Evolutionary conservation across 2,113 vertebrate genomes (phyloP), one percentile per base, ranked within the genome.

Genomic region (Noturus placidus): DNA sequence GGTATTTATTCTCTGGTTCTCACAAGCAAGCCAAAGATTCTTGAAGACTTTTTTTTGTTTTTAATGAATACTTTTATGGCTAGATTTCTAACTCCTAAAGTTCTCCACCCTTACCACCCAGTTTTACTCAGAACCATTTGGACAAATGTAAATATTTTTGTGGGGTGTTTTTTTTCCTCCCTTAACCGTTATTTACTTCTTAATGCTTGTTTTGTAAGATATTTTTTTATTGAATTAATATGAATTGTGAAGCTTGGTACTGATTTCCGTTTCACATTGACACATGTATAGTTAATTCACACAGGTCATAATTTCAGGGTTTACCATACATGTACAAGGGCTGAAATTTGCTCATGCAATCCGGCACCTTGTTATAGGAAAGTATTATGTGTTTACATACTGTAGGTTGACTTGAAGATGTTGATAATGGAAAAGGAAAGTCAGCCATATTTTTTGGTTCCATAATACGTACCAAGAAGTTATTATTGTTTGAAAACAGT

Each of bases 1-100:
- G 85, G 25, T 94, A 94, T 93, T 94, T 95, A 94, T 95, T 84
- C 85, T 89, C 46, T 52, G 20, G 17, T 83, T 42, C 85, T 90
- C 42, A 65, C 54, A 85, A 87, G 69, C 54, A 90, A 89, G 87
- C 92, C 92, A 92, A 93, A 92, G 87, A 91, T 42, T 86, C 33
- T 59, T 59, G 0, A 30, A 30, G 84, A 54, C 27, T 76, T 14
- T 57, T 52, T 67, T 13, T 59, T 63, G 14, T 42, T 52, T 65
- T 17, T 72, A 72, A 42, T 30, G 56, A 22, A 2, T 59, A n/a
- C 1, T 54, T 79, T 20, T 79, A 2, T 56, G n/a, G 6, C 17
- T 2, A 22, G 1, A 11, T 80, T 56, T 80, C 22, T 15, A 78
- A 17, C 42, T 25, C 25, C 25, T 52, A 5, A 42, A 56, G 20